Evolutionary conservation across 2,888 invertebrate genomes (phyloP).

Genomic region (Crossocerus cetratus): DNA sequence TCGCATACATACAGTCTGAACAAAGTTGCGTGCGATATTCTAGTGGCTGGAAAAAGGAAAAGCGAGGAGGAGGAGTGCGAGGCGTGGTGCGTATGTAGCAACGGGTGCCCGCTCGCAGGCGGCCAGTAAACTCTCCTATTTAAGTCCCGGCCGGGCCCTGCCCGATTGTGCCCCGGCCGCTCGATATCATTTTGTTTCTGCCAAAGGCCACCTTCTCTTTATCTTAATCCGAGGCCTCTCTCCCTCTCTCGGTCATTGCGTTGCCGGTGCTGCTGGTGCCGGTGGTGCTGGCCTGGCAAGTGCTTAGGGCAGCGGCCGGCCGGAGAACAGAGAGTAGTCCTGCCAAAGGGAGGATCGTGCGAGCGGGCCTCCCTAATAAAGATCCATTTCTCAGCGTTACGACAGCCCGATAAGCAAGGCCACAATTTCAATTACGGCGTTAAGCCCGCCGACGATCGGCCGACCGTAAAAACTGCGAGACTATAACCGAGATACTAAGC

Average conservation of each 20-base stretch:
- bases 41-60: background rate
- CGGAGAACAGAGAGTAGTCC: conserved; percentile 14
- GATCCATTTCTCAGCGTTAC: conserved; percentile 66
- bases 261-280: background rate
- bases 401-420: conserved; percentile 65
- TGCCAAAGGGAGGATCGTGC: conserved; percentile 8
- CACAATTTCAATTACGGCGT: conserved; percentile 67
- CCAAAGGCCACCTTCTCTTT: conserved; percentile 20
- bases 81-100: background rate
- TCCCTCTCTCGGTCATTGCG: background rate
- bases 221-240: conserved; percentile 31
- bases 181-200: conserved; percentile 56
- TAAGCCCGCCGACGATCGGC: conserved; percentile 57
- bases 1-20: background rate
- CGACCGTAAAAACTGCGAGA: conserved; percentile 63
- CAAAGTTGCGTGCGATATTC: background rate
- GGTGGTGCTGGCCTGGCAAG: no score
- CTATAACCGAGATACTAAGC: conserved; percentile 64
- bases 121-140: conserved; percentile 32
- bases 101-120: conserved; percentile 11
- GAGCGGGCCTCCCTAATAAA: conserved; percentile 60
- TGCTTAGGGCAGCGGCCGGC: no score
- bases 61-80: background rate
- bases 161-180: conserved; percentile 8
- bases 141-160: conserved; percentile 23